Conservation (phyloP, 2,113 vertebrate species). For the Euleptes europaea region DNA sequence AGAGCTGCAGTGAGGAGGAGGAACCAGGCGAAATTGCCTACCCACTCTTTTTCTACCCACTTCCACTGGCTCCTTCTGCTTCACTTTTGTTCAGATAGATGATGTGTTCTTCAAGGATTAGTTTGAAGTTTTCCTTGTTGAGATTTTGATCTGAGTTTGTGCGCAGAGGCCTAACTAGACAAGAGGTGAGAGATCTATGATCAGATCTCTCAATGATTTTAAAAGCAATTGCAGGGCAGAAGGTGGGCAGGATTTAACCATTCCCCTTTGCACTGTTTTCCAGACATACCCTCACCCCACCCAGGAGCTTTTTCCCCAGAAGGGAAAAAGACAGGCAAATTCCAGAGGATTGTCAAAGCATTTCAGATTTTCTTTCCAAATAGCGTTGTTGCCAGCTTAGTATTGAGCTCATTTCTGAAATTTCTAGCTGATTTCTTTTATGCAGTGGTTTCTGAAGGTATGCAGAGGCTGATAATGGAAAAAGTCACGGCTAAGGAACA, state of each 20-base stretch:
- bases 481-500: background rate
- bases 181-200: too few relatives aligned
- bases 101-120: background rate
- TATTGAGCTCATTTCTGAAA: background rate
- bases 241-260: too few relatives aligned
- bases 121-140: background rate
- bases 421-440: background rate
- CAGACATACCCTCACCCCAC: background rate
- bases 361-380: background rate
- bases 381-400: background rate
- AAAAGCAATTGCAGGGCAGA: too few relatives aligned
- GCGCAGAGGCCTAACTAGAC: too few relatives aligned
- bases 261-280: background rate
- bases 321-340: too few relatives aligned
- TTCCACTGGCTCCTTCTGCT: background rate
- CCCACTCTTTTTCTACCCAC: too few relatives aligned
- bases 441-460: background rate
- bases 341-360: background rate
- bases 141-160: too few relatives aligned
- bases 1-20: too few relatives aligned
- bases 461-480: background rate
- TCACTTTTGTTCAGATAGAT: background rate
- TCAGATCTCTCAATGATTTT: too few relatives aligned
- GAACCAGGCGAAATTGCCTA: too few relatives aligned
- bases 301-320: too few relatives aligned